Percentiles rank a stretch among this genome's conserved stretches.
phyloP scores from a whole-genome alignment of 2,113 vertebrate genomes.

The Tor tambroides region DNA sequence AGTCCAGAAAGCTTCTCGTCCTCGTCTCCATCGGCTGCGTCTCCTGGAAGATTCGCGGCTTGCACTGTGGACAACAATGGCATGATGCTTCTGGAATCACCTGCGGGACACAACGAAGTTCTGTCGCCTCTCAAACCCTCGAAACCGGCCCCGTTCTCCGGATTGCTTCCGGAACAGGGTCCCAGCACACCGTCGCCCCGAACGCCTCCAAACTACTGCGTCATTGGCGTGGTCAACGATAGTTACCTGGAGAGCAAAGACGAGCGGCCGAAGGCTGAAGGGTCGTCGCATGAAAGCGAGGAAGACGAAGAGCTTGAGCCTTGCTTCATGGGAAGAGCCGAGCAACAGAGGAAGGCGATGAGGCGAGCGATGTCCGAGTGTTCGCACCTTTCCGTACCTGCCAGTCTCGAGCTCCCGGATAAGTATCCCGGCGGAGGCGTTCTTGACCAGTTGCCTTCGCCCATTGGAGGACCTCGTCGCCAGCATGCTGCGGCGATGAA shows the following conservation, averaged over 20 bases:
- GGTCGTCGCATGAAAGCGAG: slow-evolving; percentile 59
- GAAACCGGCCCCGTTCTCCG: slow-evolving; percentile 64
- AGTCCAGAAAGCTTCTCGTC: slow-evolving; percentile 74
- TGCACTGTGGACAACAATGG: slow-evolving; percentile 66
- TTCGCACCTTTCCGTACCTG: slow-evolving; percentile 90
- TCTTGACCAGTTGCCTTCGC: slow-evolving; percentile 69
- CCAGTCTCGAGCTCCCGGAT: slow-evolving; percentile 83
- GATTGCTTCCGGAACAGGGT: slow-evolving; percentile 39
- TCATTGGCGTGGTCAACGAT: slow-evolving; percentile 69
- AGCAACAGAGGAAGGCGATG: slow-evolving; percentile 89
- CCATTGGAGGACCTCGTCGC: slow-evolving; percentile 70
- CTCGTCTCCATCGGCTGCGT: slow-evolving; percentile 72
- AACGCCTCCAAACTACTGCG: slow-evolving; percentile 71
- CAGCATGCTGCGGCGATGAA: slow-evolving; percentile 75
- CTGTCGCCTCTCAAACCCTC: slow-evolving; percentile 22
- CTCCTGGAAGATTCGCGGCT: slow-evolving; percentile 65
- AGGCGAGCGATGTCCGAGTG: slow-evolving; percentile 93
- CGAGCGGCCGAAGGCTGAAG: slow-evolving; percentile 45
- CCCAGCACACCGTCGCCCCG: slow-evolving; percentile 59
- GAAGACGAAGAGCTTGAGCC: slow-evolving; percentile 68
- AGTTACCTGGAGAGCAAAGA: slow-evolving; percentile 58
- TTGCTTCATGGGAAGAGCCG: slow-evolving; percentile 73
- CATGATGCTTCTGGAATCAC: slow-evolving; percentile 70
- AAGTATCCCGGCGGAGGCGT: slow-evolving; percentile 82
- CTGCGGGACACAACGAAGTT: slow-evolving; percentile 53